Evolutionary conservation across 1,140 invertebrate species (phyloP).

Genomic region (Colletes latitarsis): DNA sequence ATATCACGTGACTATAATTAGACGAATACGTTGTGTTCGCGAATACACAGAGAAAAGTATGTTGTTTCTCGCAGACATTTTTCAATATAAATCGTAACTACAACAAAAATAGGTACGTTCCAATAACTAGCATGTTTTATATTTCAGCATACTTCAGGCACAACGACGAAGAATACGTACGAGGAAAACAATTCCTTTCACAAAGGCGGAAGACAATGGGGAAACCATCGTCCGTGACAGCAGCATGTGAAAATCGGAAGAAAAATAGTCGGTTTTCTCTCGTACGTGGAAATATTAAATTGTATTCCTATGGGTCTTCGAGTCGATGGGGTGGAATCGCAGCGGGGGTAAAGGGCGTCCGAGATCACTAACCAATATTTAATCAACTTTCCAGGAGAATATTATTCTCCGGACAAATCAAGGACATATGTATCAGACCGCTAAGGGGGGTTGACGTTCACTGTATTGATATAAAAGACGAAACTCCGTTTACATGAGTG

Average conservation of each 20-base stretch:
- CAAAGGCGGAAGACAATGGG: not conserved
- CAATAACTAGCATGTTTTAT: no score
- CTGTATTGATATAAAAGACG: conserved; percentile 60
- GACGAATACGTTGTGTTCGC: not conserved
- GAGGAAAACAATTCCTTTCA: not conserved
- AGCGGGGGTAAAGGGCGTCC: conserved; percentile 50
- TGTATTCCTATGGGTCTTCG: conserved; percentile 67
- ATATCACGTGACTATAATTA: not conserved
- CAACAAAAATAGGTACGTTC: no score
- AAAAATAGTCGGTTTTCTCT: conserved; percentile 57
- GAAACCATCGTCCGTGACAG: conserved; percentile 18
- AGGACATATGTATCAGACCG: conserved; percentile 77
- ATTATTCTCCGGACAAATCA: conserved; percentile 79
- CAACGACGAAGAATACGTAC: not conserved
- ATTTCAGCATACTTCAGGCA: no score
- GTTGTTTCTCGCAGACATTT: not conserved
- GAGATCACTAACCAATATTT: conserved; percentile 77
- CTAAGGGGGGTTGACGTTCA: conserved; percentile 59
- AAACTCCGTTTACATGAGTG: conserved; percentile 34
- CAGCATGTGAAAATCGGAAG: conserved; percentile 29
- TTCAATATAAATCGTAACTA: no score
- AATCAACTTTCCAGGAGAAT: conserved; percentile 78
- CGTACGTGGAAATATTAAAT: conserved; percentile 71
- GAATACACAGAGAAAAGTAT: not conserved
- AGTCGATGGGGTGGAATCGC: conserved; percentile 56